These are phyloP conservation scores for Pseudomugil tenellus DNA, from an alignment of 2,797 vertebrate genomes.

Conservation along the genomic window DNA sequence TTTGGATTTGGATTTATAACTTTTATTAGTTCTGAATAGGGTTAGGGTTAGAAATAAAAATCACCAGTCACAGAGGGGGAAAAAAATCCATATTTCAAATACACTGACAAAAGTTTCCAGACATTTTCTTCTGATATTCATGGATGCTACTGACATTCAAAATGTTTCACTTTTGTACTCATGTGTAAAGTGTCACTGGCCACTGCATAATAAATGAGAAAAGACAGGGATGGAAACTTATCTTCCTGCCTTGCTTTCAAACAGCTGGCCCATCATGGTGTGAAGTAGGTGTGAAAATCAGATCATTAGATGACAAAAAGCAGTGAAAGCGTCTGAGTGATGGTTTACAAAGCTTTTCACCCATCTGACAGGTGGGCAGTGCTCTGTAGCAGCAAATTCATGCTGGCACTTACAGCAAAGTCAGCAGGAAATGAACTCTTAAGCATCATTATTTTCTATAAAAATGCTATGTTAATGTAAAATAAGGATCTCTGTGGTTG, in stretches of 20 bases:
- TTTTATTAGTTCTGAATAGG: not conserved
- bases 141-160: not conserved
- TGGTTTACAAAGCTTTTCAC: constrained; percentile 7
- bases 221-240: not conserved
- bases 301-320: constrained; percentile 11
- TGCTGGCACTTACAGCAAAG: constrained; percentile 4
- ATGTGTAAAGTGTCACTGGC: no score
- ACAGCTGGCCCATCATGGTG: not conserved
- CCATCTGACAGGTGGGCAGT: not conserved
- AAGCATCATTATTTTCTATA: not conserved
- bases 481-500: constrained; percentile 7
- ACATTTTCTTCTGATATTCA: not conserved
- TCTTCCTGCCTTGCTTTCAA: not conserved
- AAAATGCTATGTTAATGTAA: constrained; percentile 8
- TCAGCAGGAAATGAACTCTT: not conserved
- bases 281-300: constrained; percentile 8
- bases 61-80: not conserved
- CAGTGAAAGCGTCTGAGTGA: constrained; percentile 7
- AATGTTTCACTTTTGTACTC: not conserved
- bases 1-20: not conserved
- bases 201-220: not conserved
- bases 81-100: not conserved
- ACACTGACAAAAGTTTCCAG: not conserved
- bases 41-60: not conserved
- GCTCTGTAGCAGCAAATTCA: not conserved